Conservation (phyloP, 2,888 invertebrate species). For the Drosophila helvetica region DNA sequence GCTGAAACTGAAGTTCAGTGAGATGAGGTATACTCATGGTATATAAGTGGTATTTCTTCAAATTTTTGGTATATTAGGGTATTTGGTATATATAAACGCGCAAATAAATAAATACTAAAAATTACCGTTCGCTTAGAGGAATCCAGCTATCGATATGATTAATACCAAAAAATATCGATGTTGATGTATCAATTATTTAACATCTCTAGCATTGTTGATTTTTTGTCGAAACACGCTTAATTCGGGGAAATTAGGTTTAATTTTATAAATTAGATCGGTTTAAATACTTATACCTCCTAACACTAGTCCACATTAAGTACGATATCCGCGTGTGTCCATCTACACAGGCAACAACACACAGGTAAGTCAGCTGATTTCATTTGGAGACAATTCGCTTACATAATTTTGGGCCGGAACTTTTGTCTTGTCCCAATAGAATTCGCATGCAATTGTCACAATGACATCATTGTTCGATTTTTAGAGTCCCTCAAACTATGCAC, state of each 20-base stretch:
- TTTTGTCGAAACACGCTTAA: conserved; percentile 65
- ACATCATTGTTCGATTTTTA: conserved; percentile 58
- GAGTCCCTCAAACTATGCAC: neutral
- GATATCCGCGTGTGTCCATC: conserved; percentile 42
- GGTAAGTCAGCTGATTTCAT: conserved; percentile 43
- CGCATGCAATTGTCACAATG: conserved; percentile 45
- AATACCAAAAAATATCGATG: too few species aligned
- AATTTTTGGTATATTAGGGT: too few species aligned
- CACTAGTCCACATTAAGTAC: conserved; percentile 20
- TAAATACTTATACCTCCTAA: neutral
- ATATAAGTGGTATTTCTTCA: too few species aligned
- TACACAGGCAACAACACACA: conserved; percentile 20
- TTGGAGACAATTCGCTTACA: conserved; percentile 48
- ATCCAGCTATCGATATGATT: too few species aligned
- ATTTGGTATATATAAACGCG: too few species aligned
- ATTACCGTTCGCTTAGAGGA: too few species aligned
- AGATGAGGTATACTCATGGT: too few species aligned
- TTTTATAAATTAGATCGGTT: too few species aligned
- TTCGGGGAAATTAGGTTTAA: conserved; percentile 38
- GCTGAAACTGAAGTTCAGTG: too few species aligned
- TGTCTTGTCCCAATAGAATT: conserved; percentile 40
- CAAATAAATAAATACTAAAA: too few species aligned
- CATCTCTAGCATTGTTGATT: conserved; percentile 28
- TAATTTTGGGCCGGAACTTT: conserved; percentile 55
- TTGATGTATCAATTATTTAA: too few species aligned